These are phyloP conservation scores for Dicyrtomina minuta DNA, from an alignment of 2,888 invertebrate species.

Conservation along the genomic window DNA sequence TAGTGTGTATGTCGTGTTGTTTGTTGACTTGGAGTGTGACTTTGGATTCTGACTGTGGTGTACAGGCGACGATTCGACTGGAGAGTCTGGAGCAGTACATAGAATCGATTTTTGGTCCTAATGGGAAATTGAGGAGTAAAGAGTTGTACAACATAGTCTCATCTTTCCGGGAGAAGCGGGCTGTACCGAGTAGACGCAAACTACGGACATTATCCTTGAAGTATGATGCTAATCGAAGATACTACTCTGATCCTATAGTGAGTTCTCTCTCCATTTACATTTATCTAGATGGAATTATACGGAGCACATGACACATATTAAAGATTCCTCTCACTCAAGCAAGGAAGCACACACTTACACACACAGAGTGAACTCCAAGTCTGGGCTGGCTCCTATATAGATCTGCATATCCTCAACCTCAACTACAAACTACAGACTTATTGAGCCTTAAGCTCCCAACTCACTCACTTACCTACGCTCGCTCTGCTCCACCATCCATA, in stretches of 20 bases:
- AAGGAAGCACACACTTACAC: background rate
- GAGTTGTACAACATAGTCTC: constrained; percentile 57
- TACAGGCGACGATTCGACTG: constrained; percentile 74
- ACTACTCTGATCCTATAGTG: constrained; percentile 53
- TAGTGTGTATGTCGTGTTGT: too few relatives aligned
- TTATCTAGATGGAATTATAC: constrained; percentile 9
- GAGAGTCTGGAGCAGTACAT: constrained; percentile 87
- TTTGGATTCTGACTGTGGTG: too few relatives aligned
- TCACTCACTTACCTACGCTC: background rate
- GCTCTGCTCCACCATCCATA: too few relatives aligned
- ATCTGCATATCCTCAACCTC: too few relatives aligned
- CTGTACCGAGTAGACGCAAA: constrained; percentile 50
- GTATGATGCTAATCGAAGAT: constrained; percentile 50
- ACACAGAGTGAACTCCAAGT: background rate
- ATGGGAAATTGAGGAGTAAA: constrained; percentile 69
- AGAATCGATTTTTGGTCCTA: constrained; percentile 79
- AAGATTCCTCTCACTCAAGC: background rate
- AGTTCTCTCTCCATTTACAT: constrained; percentile 33
- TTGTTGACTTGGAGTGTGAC: too few relatives aligned
- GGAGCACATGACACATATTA: background rate
- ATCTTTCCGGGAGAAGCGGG: constrained; percentile 45
- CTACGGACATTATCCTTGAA: constrained; percentile 48
- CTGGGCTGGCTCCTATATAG: too few relatives aligned
- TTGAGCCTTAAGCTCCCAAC: too few relatives aligned
- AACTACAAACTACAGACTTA: too few relatives aligned